A percentile compares a stretch with the other conserved stretches of the same genome.
These are phyloP conservation scores for Allolobophora icterica DNA, from an alignment of 2,888 invertebrate genomes.

Conservation along the genomic window DNA sequence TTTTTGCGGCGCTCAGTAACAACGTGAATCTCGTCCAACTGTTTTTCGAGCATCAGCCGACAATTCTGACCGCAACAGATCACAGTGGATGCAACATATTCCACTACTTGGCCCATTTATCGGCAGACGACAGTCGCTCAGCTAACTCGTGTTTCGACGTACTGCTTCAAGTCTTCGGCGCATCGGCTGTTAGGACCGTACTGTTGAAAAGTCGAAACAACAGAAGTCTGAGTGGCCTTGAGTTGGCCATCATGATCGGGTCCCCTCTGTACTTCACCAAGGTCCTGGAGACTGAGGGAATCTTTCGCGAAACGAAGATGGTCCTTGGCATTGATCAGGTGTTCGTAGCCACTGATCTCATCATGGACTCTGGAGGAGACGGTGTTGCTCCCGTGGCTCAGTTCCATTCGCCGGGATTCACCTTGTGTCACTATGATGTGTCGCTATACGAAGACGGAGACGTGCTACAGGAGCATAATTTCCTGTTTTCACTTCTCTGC, in stretches of 20 bases:
- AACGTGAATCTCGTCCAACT: not conserved
- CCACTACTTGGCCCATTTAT: constrained; percentile 22
- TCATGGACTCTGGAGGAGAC: not conserved
- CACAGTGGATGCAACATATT: not conserved
- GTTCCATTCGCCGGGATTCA: not conserved
- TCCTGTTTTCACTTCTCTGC: not conserved
- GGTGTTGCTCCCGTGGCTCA: not conserved
- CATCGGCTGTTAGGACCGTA: not conserved
- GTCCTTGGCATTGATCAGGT: not conserved
- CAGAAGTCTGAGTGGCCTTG: not conserved
- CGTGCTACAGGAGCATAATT: constrained; percentile 7
- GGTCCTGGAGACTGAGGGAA: constrained; percentile 7
- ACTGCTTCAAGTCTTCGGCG: not conserved
- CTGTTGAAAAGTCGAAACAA: not conserved
- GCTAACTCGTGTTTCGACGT: not conserved
- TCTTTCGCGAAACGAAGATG: not conserved
- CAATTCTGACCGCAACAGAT: not conserved
- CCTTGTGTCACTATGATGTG: not conserved
- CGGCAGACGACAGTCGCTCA: not conserved
- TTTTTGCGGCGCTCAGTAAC: constrained; percentile 12
- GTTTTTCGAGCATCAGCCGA: not conserved
- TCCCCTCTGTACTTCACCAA: constrained; percentile 18
- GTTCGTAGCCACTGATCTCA: not conserved
- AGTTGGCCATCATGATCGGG: constrained; percentile 11
- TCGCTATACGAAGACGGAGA: constrained; percentile 12